A percentile compares a stretch with the other conserved stretches of the same genome.
phyloP scores from a whole-genome alignment of 2,113 vertebrate genomes.

The Ailuropoda melanoleuca region DNA sequence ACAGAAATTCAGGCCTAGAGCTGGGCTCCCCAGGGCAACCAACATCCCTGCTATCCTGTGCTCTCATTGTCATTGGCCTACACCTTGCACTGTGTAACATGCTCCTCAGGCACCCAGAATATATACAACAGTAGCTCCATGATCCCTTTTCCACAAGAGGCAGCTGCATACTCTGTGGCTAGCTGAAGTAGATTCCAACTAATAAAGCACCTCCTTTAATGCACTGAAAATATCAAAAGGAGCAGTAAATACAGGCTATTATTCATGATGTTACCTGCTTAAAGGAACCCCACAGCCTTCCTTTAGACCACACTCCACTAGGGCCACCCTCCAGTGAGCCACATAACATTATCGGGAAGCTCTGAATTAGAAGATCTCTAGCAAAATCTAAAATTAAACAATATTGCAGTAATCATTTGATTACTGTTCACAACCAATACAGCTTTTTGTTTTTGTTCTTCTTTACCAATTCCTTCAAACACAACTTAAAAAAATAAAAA shows the following conservation, averaged over 20 bases:
- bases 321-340: neutral
- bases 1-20: neutral
- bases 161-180: neutral
- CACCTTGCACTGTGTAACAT: neutral
- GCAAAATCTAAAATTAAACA: conserved; percentile 49
- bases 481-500: conserved; percentile 34
- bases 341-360: neutral
- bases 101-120: neutral
- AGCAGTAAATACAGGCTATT: neutral
- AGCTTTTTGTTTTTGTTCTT: conserved; percentile 10
- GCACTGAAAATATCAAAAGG: conserved; percentile 30
- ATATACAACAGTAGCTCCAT: neutral
- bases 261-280: neutral
- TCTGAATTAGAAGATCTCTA: conserved; percentile 21
- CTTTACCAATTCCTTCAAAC: neutral
- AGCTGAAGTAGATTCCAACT: conserved; percentile 22
- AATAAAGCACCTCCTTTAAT: conserved; percentile 7
- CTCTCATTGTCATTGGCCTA: neutral
- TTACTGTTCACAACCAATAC: conserved; percentile 10
- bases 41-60: neutral
- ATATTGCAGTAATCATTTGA: conserved; percentile 2
- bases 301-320: neutral
- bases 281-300: neutral
- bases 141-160: conserved; percentile 14
- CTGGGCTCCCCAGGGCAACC: neutral